Evolutionary conservation across 2,888 invertebrate species (phyloP), one percentile per base, ranked within the genome.

Genomic region (Eristalinus aeneus): DNA sequence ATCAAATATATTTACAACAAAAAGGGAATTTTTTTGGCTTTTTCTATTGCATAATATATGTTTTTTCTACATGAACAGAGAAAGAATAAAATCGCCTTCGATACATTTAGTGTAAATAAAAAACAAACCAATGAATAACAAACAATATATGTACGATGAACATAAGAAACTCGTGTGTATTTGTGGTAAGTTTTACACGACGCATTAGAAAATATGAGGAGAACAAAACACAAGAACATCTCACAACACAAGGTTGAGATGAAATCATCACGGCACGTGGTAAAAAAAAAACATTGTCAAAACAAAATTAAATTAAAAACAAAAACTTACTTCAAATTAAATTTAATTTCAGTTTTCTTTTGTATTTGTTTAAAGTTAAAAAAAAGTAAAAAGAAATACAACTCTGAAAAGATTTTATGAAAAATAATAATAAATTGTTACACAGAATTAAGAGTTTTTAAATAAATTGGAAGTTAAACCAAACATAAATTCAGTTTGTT

Each of bases 171-270:
- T 76, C 71, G 74, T 87, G 77, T 87, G 82, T 81, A 88, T 82
- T 77, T 88, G 88, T 88, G 88, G 88, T 89, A 88, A 87, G 88
- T 88, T 89, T 89, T 88, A 89, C 88, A 88, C 84, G 86, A 88
- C 23, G 88, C 81, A 75, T 88, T 76, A 86, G 80, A 64, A 69
- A 72, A 27, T 32, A 11, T 36, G 54, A 58, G 22, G 64, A 22
- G 73, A n/a, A n/a, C n/a, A n/a, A 87, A 75, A 20, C 5, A 69
- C 6, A 78, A 63, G 8, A 61, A 65, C 63, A 39, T 46, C 46
- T 46, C 46, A 54, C 34, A 65, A 56, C 61, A 46, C n/a, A 23
- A 76, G 16, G 16, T 46, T 16, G 46, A 16, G 46, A 46, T 16
- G 16, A 65, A 67, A n/a, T 22, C 39, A 71, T 72, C 64, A 64